Evolutionary conservation across 1,140 invertebrate species (phyloP), one percentile per base, ranked within the genome.

Genomic region (Hylyphantes graminicola): DNA sequence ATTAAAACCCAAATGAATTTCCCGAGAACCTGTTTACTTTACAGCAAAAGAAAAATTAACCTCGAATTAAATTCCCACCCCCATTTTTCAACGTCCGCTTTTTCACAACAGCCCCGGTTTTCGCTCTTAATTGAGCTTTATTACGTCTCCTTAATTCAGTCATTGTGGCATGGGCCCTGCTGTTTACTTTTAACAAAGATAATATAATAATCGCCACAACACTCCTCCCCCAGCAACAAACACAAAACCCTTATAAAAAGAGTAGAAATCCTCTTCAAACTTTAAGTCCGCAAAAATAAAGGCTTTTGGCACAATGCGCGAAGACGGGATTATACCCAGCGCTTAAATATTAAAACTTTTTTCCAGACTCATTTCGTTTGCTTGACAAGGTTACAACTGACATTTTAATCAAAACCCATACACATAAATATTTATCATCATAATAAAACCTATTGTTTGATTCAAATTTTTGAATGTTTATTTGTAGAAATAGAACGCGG

Each of bases 311-410:
- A 81, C 79, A 81, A 81, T 81, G 13, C 54, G 48, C 5, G 9
- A n/a, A n/a, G 79, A 70, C 57, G 61, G 72, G 63, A 19, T 63
- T n/a, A 48, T 13, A 15, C 19, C 57, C 57, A 51, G 57, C 54
- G 79, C 79, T 81, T 81, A 81, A 81, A 81, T 81, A 81, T 81
- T 81, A 81, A 81, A 81, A 48, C 68, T 51, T 35, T n/a, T n/a
- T 67, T 81, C 35, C 35, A 35, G 35, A 35, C 35, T 2, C 35
- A 35, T 35, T 35, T 35, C 35, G 55, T 74, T 19, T 74, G 35
- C 35, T 35, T 35, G 35, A 35, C 35, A 35, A 35, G 35, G 35
- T 35, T 35, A 35, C 35, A 35, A 35, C 35, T 35, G 35, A 35
- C 35, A 35, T 35, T 35, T 35, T 35, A 35, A 5, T 35, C 35